Evolutionary conservation across 2,797 vertebrate genomes (phyloP).

Genomic region (Anableps anableps): DNA sequence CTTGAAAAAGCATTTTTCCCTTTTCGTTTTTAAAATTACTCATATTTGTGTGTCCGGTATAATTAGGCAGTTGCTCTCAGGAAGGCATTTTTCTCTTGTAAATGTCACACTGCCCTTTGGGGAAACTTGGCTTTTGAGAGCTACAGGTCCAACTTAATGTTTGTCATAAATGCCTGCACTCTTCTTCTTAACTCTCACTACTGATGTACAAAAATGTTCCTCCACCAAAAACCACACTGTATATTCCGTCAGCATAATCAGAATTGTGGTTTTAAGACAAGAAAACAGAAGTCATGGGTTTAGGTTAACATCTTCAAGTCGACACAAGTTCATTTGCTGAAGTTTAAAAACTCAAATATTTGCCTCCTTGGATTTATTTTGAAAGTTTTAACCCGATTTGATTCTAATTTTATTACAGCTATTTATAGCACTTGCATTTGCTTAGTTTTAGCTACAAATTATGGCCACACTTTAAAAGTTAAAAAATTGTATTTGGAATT

Average conservation of each 20-base stretch:
- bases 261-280: too few species aligned
- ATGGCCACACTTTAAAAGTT: too few species aligned
- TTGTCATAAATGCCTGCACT: constrained; percentile 59
- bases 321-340: too few species aligned
- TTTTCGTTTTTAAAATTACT: constrained; percentile 25
- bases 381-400: too few species aligned
- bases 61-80: constrained; percentile 75
- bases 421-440: too few species aligned
- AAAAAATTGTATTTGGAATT: too few species aligned
- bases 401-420: too few species aligned
- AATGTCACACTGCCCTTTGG: constrained; percentile 82
- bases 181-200: constrained; percentile 32
- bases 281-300: too few species aligned
- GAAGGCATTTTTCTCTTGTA: constrained; percentile 74
- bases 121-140: constrained; percentile 70
- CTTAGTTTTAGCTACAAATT: too few species aligned
- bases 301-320: too few species aligned
- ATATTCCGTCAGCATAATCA: not conserved
- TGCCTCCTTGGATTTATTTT: too few species aligned
- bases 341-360: too few species aligned
- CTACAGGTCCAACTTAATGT: constrained; percentile 63
- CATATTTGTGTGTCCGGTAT: constrained; percentile 50
- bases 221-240: constrained; percentile 17
- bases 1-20: constrained; percentile 3
- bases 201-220: constrained; percentile 40